Conservation (phyloP, 2,797 vertebrate genomes). For the Halcyon badia region DNA sequence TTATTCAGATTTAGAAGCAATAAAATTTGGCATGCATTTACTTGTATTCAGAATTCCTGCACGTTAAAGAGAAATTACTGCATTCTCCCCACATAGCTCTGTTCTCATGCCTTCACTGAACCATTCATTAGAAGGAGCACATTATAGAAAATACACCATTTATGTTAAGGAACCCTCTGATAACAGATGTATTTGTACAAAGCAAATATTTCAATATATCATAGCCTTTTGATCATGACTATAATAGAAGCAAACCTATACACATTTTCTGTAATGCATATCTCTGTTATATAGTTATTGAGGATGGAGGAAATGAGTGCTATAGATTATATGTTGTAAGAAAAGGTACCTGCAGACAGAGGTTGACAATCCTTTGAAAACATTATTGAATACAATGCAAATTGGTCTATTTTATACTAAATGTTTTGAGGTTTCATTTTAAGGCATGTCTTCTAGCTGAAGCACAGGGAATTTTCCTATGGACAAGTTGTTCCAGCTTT, state of each 20-base stretch:
- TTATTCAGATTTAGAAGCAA: slow-evolving; percentile 88
- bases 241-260: slow-evolving; percentile 77
- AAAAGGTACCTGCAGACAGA: slow-evolving; percentile 46
- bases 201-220: slow-evolving; percentile 83
- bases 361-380: slow-evolving; percentile 32
- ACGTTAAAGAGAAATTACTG: slow-evolving; percentile 86
- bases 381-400: slow-evolving; percentile 39
- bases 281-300: slow-evolving; percentile 63
- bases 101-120: slow-evolving; percentile 77
- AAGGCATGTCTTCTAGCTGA: background rate
- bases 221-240: slow-evolving; percentile 79
- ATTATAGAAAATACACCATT: slow-evolving; percentile 85
- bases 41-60: slow-evolving; percentile 84
- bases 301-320: slow-evolving; percentile 19
- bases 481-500: slow-evolving; percentile 3
- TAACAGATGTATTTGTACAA: slow-evolving; percentile 82
- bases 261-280: slow-evolving; percentile 70
- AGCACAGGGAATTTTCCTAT: background rate
- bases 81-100: slow-evolving; percentile 80
- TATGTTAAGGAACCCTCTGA: slow-evolving; percentile 84
- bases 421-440: slow-evolving; percentile 1
- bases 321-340: slow-evolving; percentile 60
- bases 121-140: slow-evolving; percentile 82
- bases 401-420: slow-evolving; percentile 33
- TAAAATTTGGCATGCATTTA: slow-evolving; percentile 86